These are phyloP conservation scores for Elaeidobius kamerunicus DNA, from an alignment of 2,888 invertebrate species.

Conservation along the genomic window DNA sequence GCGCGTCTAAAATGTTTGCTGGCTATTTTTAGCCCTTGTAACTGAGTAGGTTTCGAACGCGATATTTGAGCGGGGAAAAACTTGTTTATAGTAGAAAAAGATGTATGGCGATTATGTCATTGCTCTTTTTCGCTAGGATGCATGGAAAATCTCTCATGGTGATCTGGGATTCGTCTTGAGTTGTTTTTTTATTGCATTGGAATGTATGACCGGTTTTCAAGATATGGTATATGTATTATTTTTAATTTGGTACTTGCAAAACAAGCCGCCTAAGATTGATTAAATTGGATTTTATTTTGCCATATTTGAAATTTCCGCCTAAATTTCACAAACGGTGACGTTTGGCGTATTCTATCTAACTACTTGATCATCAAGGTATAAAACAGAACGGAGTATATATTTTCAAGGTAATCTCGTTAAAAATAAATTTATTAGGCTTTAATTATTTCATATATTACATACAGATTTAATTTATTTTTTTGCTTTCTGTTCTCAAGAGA, in stretches of 20 bases:
- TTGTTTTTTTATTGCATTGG: not conserved
- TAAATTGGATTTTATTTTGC: too few species aligned
- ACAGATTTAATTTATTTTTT: too few species aligned
- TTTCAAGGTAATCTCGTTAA: too few species aligned
- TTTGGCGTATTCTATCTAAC: too few species aligned
- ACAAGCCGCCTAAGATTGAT: too few species aligned
- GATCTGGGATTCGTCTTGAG: constrained; percentile 3
- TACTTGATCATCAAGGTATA: too few species aligned
- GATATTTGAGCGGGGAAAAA: constrained; percentile 7
- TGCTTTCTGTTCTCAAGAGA: too few species aligned
- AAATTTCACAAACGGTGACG: too few species aligned
- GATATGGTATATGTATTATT: not conserved
- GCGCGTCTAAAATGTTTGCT: constrained; percentile 5
- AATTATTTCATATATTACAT: too few species aligned
- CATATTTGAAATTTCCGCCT: too few species aligned
- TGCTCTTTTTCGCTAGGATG: constrained; percentile 6
- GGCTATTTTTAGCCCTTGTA: constrained; percentile 25
- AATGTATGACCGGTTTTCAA: not conserved
- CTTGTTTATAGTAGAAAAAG: constrained; percentile 19
- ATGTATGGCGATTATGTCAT: constrained; percentile 20
- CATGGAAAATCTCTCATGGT: not conserved
- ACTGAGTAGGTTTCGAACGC: constrained; percentile 14
- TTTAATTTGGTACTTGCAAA: not conserved
- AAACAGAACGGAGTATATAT: too few species aligned
- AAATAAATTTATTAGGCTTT: too few species aligned